Conservation (phyloP, 2,888 invertebrate genomes). For the Panorpa germanica region DNA sequence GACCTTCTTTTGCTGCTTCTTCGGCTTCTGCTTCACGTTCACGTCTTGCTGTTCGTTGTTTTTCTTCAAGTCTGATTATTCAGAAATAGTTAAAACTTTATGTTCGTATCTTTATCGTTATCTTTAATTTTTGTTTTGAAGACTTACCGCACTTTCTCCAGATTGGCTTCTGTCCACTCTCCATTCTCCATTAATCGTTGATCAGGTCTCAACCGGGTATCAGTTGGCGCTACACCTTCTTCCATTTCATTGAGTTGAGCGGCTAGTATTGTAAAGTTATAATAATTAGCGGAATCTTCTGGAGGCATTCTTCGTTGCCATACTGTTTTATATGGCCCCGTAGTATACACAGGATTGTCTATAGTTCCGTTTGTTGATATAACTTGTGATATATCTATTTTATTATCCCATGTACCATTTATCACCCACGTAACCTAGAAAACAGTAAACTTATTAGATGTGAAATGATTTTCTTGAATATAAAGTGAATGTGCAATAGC, state of each 20-base stretch:
- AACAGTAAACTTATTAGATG: constrained; percentile 9
- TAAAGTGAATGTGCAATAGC: constrained; percentile 14
- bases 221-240: constrained; percentile 83
- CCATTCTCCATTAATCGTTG: constrained; percentile 96
- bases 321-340: constrained; percentile 64
- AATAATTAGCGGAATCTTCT: constrained; percentile 52
- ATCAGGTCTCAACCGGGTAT: constrained; percentile 83
- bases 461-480: neutral
- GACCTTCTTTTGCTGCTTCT: constrained; percentile 34
- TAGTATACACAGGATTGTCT: constrained; percentile 81
- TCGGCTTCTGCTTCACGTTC: constrained; percentile 65
- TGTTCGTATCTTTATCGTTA: neutral
- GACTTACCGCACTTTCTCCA: constrained; percentile 44
- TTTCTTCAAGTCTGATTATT: constrained; percentile 64
- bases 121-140: neutral
- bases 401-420: constrained; percentile 86
- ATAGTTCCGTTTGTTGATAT: constrained; percentile 42
- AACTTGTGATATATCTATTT: constrained; percentile 88
- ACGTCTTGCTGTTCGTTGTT: constrained; percentile 70
- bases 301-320: constrained; percentile 75
- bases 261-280: constrained; percentile 88
- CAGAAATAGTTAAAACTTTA: neutral
- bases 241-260: constrained; percentile 94
- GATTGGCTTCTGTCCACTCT: constrained; percentile 78
- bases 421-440: constrained; percentile 59